Base-by-base conservation (phyloP, 1,140 invertebrate species). In the Drosophila parabipectinata region DNA sequence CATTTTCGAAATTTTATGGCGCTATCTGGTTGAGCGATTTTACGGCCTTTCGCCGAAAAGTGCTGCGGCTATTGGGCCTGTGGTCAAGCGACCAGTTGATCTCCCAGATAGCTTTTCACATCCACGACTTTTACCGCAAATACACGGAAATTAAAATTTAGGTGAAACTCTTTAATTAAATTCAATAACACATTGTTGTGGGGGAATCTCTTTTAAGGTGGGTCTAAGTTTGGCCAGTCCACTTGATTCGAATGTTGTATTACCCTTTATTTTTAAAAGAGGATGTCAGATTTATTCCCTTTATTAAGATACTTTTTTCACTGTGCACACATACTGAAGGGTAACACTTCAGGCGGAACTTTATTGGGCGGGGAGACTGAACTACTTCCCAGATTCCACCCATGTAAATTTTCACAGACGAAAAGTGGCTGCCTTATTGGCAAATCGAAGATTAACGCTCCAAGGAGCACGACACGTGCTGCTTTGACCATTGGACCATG, bases 31-130 rank as follows among this genome's bases (percentile, higher is more conserved):
- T 77, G 73, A 88, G 52, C 55, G 79, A 90, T 72, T 88, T 88
- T 60, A 83, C 60, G 67, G 84, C 68, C 84, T 89, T 88, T 88
- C 84, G 72, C 72, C 84, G 73, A 83, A 84, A 89, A 81, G 75
- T 71, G 72, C 60, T 76, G 41, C 26, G 50, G 55, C 68, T 72
- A 28, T 72, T 57, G 72, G 47, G 51, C 56, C 48, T 74, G 69
- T 47, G 72, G 71, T 64, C 71, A 74, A 57, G 47, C 52, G 37
- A 21, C 34, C 57, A 45, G 30, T 56, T 71, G 62, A 76, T 67
- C 60, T 50, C 39, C 32, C 47, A 48, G 59, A 57, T 74, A 64
- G 72, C 41, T 73, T 64, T 74, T 72, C 44, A 54, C 56, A 26
- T 51, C 24, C 51, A 45, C 50, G 24, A 64, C 72, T 74, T 74